Evolutionary conservation across 2,797 vertebrate species (phyloP).

Genomic region (Chromis chromis): DNA sequence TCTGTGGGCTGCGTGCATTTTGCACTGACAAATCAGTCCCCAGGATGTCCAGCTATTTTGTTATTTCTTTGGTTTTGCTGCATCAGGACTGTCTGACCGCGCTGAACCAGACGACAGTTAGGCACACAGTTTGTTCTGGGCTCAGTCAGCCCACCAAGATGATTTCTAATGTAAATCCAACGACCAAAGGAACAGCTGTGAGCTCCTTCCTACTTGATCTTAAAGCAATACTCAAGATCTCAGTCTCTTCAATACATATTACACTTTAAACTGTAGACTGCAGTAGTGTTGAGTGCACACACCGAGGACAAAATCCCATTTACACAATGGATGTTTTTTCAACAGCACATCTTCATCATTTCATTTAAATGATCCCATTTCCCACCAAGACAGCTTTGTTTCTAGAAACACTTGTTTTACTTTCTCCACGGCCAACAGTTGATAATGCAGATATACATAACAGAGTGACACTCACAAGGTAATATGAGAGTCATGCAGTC

Average conservation of each 20-base stretch:
- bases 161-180: conserved; percentile 54
- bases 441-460: not conserved
- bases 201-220: conserved; percentile 15
- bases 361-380: not conserved
- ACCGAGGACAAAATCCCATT: not conserved
- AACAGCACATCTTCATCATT: not conserved
- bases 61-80: conserved; percentile 51
- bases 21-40: conserved; percentile 24
- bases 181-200: conserved; percentile 4
- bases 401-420: not conserved
- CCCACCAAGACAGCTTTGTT: not conserved
- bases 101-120: conserved; percentile 37
- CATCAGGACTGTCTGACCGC: conserved; percentile 42
- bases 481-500: not conserved
- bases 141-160: conserved; percentile 33
- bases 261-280: conserved; percentile 24
- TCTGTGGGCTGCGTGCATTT: conserved; percentile 44
- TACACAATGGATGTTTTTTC: not conserved
- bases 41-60: conserved; percentile 14
- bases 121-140: conserved; percentile 22
- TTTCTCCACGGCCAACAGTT: not conserved
- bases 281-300: not conserved
- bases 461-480: not conserved
- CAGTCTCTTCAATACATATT: conserved; percentile 2
- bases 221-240: conserved; percentile 8